Base-by-base conservation (phyloP, 2,888 invertebrate genomes). In the Aphidius colemani region DNA sequence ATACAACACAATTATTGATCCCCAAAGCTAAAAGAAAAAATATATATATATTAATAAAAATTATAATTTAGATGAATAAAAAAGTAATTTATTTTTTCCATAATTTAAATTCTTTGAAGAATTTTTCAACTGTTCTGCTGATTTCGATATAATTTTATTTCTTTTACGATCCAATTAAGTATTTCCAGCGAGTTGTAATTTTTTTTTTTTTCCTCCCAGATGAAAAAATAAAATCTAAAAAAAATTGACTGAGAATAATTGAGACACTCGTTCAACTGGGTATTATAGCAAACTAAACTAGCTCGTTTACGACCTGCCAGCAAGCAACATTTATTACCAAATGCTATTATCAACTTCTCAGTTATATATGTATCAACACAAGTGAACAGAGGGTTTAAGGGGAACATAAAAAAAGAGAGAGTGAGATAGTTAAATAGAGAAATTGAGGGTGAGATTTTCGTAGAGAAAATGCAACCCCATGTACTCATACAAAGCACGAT, bases 401-500 rank as follows among this genome's bases (percentile, higher is more conserved):
- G 9, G 11, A 30, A 61, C n/a, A 13, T 41, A 60, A 49, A 3
- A 48, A 40, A 55, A 51, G 46, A 48, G 43, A 18, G 11, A 44
- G 63, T 56, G 56, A 57, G 55, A 57, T 59, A 56, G 49, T 40
- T 63, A 51, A 63, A 58, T 45, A 48, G 57, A 56, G 45, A 53
- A 39, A 8, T 11, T 11, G 58, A 53, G 51, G 51, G 53, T 40
- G 48, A 55, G 39, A 50, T 49, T 50, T 53, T 63, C 59, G 39
- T 44, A 56, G 44, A 62, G 69, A 67, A 74, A 74, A 74, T 75
- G 73, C 74, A 75, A 74, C 75, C 75, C 67, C 67, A 55, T 55
- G 18, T 67, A 66, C 53, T 45, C 30, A 30, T 30, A 30, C 30
- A 30, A 30, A 30, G 30, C 68, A 63, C 53, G 49, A 61, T 62